Percentiles rank a stretch among this genome's conserved stretches.
Evolutionary conservation across 2,797 vertebrate genomes (phyloP).

Genomic region (Falco columbarius): DNA sequence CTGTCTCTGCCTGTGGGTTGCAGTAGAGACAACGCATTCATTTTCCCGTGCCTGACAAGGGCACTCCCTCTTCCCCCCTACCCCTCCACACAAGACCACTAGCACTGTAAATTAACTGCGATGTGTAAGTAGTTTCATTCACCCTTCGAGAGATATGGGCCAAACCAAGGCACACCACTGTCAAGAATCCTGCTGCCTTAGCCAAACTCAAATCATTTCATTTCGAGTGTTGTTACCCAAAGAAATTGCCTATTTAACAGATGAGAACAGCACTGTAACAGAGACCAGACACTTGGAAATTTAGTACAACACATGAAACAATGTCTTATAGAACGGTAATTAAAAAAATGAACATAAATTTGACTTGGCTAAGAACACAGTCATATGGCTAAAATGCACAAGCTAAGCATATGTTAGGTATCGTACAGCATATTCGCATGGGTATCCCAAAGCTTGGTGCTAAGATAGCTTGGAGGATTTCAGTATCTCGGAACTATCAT

Average conservation of each 20-base stretch:
- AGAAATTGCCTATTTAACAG: slow-evolving; percentile 60
- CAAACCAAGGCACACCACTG: background rate
- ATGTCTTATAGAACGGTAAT: slow-evolving; percentile 44
- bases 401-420: slow-evolving; percentile 24
- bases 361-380: slow-evolving; percentile 39
- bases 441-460: background rate
- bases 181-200: slow-evolving; percentile 13
- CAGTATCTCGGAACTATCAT: background rate
- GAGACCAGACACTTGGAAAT: slow-evolving; percentile 61
- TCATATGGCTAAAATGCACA: slow-evolving; percentile 36
- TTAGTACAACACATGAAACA: slow-evolving; percentile 38
- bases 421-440: background rate
- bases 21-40: slow-evolving; percentile 69
- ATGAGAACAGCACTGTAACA: slow-evolving; percentile 52
- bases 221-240: slow-evolving; percentile 38
- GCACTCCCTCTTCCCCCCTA: slow-evolving; percentile 57
- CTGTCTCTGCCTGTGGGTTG: slow-evolving; percentile 64
- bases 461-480: background rate
- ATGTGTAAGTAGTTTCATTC: background rate
- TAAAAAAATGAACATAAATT: slow-evolving; percentile 58
- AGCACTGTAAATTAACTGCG: background rate
- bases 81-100: slow-evolving; percentile 43
- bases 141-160: background rate
- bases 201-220: slow-evolving; percentile 22
- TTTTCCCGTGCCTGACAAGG: background rate